Evolutionary conservation across 2,888 invertebrate species (phyloP).

Genomic region (Sphecodes monilicornis): DNA sequence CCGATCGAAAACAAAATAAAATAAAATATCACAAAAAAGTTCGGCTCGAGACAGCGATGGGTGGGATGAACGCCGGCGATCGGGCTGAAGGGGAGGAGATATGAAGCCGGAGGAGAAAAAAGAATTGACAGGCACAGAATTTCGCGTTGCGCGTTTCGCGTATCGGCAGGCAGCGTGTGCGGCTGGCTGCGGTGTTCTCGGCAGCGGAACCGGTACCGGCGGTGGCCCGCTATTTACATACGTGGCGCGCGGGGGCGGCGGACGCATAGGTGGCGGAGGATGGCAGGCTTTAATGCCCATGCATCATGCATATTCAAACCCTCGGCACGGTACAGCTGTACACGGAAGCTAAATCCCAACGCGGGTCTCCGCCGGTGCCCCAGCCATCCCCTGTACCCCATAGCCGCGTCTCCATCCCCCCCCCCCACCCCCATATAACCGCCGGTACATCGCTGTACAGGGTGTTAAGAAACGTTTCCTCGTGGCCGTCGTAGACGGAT

Average conservation of each 20-base stretch:
- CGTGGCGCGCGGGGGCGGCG: conserved; percentile 69
- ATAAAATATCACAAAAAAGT: not conserved
- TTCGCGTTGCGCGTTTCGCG: conserved; percentile 45
- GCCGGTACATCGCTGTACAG: not conserved
- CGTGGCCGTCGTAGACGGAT: not conserved
- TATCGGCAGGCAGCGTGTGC: conserved; percentile 58
- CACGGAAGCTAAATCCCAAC: conserved; percentile 83
- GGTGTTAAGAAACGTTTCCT: not conserved
- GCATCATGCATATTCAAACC: conserved; percentile 84
- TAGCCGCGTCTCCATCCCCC: not conserved
- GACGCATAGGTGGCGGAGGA: conserved; percentile 63
- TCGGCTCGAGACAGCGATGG: not conserved
- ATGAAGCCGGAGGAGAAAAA: conserved; percentile 40
- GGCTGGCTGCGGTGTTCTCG: conserved; percentile 51
- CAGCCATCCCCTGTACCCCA: conserved; percentile 34
- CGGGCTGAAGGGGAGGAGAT: not conserved
- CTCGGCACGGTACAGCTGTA: conserved; percentile 81
- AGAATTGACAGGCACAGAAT: conserved; percentile 48
- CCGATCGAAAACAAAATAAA: conserved; percentile 8
- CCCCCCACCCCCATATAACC: not conserved
- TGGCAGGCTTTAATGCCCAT: conserved; percentile 82
- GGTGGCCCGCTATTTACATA: conserved; percentile 81
- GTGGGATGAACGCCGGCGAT: not conserved
- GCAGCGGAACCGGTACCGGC: conserved; percentile 60
- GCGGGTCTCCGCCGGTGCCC: conserved; percentile 70